A percentile compares a stretch with the other conserved stretches of the same genome.
Evolutionary conservation across 2,888 invertebrate genomes (phyloP).

Genomic region (Nycteola revayana): DNA sequence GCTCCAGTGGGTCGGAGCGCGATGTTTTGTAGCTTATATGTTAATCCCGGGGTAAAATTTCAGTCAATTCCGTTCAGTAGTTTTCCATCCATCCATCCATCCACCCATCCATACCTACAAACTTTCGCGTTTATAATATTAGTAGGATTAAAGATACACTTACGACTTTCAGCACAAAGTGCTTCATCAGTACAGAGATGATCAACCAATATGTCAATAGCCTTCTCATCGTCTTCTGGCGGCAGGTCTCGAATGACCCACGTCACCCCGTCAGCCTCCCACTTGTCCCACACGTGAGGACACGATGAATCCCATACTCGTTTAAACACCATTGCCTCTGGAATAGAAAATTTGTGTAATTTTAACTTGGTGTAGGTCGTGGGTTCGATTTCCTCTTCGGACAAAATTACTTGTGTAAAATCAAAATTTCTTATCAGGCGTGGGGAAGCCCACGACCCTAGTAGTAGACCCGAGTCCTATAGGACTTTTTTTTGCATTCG

Average conservation of each 20-base stretch:
- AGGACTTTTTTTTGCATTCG: no score
- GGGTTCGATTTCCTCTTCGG: not conserved
- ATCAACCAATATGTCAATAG: constrained; percentile 41
- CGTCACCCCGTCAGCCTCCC: constrained; percentile 43
- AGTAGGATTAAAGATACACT: no score
- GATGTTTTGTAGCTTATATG: no score
- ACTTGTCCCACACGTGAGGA: constrained; percentile 52
- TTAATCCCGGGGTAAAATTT: no score
- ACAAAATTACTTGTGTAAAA: not conserved
- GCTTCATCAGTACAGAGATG: constrained; percentile 52
- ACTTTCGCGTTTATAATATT: no score
- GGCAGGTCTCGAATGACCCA: constrained; percentile 59
- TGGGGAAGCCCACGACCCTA: no score
- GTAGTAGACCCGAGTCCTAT: no score
- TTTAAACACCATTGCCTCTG: constrained; percentile 37
- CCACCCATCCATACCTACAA: no score
- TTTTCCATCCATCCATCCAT: no score
- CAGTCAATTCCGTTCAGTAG: no score
- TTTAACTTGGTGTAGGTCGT: not conserved
- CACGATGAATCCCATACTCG: constrained; percentile 43
- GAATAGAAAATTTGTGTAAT: not conserved
- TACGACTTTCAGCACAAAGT: constrained; percentile 45
- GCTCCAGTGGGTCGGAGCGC: no score
- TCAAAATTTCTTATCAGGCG: no score
- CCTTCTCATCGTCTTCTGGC: constrained; percentile 55